phyloP scores from a whole-genome alignment of 2,888 invertebrate genomes.

The Glyphotaelius pellucidus region DNA sequence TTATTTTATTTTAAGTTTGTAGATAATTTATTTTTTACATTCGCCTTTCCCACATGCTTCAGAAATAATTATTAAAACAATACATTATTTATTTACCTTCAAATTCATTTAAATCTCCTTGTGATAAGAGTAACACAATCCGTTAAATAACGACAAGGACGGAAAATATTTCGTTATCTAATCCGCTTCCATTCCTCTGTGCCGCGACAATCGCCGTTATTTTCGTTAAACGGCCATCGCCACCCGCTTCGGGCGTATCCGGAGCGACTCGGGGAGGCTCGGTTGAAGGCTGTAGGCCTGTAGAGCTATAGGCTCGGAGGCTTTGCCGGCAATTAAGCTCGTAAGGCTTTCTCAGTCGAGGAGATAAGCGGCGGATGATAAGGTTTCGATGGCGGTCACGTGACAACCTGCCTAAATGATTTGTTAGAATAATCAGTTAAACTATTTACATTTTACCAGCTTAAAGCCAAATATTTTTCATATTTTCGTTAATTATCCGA shows the following conservation, averaged over 20 bases:
- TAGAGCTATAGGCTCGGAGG: slow-evolving; percentile 29
- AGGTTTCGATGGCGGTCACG: slow-evolving; percentile 48
- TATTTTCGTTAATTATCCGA: too few relatives aligned
- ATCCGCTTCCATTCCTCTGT: slow-evolving; percentile 32
- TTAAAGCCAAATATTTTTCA: not conserved
- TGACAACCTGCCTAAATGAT: slow-evolving; percentile 40
- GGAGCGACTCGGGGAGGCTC: slow-evolving; percentile 39
- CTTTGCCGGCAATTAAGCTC: slow-evolving; percentile 50
- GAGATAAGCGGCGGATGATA: slow-evolving; percentile 45
- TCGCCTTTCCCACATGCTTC: not conserved
- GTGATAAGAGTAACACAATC: not conserved
- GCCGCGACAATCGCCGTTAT: slow-evolving; percentile 30
- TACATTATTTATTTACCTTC: not conserved
- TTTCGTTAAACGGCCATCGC: slow-evolving; percentile 37
- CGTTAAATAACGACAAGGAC: slow-evolving; percentile 10
- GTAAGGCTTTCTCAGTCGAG: slow-evolving; percentile 38
- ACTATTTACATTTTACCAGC: not conserved
- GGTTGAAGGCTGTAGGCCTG: slow-evolving; percentile 6
- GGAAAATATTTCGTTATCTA: slow-evolving; percentile 30
- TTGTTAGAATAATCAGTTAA: not conserved
- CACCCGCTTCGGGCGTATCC: slow-evolving; percentile 38
- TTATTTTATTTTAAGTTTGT: too few relatives aligned
- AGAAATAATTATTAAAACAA: not conserved
- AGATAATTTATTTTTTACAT: not conserved
- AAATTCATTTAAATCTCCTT: not conserved